These are phyloP conservation scores for Antheraea mylitta DNA, from an alignment of 1,140 invertebrate genomes.

Conservation along the genomic window DNA sequence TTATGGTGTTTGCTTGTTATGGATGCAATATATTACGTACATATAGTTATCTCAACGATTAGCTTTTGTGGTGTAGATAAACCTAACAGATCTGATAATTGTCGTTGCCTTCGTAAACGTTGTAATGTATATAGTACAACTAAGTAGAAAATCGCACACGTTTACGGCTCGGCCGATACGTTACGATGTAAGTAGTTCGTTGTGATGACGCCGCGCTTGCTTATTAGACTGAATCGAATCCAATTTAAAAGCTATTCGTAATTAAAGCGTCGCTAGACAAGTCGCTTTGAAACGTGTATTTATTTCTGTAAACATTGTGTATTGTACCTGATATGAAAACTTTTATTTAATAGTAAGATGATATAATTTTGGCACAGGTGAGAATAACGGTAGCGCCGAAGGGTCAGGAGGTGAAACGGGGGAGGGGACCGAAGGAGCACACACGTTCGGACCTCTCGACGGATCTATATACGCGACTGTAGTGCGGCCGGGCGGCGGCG, in stretches of 20 bases:
- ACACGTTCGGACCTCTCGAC: conserved; percentile 91
- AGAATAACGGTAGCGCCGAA: conserved; percentile 80
- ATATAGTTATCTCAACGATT: not conserved
- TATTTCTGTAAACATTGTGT: not conserved
- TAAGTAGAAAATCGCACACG: not conserved
- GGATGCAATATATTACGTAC: not conserved
- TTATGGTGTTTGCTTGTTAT: not conserved
- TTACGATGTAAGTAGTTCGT: not conserved
- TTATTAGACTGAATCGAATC: conserved; percentile 51
- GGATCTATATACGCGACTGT: conserved; percentile 93
- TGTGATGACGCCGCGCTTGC: conserved; percentile 15
- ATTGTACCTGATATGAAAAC: not conserved
- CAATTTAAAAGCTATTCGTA: conserved; percentile 52
- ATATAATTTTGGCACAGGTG: conserved; percentile 42
- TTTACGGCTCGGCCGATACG: not conserved
- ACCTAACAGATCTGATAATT: conserved; percentile 21
- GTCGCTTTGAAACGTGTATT: not conserved
- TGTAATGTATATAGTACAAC: not conserved
- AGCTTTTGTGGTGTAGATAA: conserved; percentile 2
- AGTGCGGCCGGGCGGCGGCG: conserved; percentile 76
- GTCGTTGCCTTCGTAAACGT: conserved; percentile 17
- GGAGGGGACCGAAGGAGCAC: conserved; percentile 77
- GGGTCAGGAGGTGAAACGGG: conserved; percentile 84
- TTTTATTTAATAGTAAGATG: not conserved
- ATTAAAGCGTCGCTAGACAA: conserved; percentile 43